phyloP scores from a whole-genome alignment of 2,113 vertebrate genomes.

The Hypanus sabinus region DNA sequence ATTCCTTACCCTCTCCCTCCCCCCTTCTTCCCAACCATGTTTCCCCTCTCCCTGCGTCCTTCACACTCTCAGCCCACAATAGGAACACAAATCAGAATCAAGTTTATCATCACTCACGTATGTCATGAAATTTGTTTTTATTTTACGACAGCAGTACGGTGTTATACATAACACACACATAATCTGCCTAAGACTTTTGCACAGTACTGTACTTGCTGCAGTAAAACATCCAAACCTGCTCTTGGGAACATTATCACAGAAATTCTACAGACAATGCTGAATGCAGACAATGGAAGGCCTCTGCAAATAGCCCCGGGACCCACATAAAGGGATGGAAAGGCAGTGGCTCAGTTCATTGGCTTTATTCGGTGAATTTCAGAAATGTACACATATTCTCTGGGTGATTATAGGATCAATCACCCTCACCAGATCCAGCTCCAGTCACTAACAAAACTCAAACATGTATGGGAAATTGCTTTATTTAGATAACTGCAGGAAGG shows the following conservation, averaged over 20 bases:
- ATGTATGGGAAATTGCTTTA: not conserved
- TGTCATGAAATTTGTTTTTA: too few relatives aligned
- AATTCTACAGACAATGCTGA: not conserved
- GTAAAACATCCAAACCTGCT: not conserved
- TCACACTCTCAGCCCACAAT: too few relatives aligned
- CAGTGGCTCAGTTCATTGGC: not conserved
- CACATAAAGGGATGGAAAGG: not conserved
- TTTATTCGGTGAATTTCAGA: not conserved
- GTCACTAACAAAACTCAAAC: not conserved
- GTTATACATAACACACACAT: too few relatives aligned
- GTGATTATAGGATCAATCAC: not conserved
- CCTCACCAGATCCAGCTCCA: not conserved
- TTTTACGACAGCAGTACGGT: too few relatives aligned
- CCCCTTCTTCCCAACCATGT: too few relatives aligned
- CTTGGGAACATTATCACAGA: not conserved
- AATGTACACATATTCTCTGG: not conserved
- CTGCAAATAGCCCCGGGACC: not conserved
- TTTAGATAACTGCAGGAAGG: not conserved
- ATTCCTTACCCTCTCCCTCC: too few relatives aligned
- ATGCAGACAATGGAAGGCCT: not conserved
- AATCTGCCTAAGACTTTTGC: too few relatives aligned
- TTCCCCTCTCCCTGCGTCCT: too few relatives aligned
- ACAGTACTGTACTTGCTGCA: not conserved
- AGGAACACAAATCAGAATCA: too few relatives aligned
- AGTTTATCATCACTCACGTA: too few relatives aligned